Conservation (phyloP, 2,797 vertebrate species). For the Sebastes hubbsi region DNA sequence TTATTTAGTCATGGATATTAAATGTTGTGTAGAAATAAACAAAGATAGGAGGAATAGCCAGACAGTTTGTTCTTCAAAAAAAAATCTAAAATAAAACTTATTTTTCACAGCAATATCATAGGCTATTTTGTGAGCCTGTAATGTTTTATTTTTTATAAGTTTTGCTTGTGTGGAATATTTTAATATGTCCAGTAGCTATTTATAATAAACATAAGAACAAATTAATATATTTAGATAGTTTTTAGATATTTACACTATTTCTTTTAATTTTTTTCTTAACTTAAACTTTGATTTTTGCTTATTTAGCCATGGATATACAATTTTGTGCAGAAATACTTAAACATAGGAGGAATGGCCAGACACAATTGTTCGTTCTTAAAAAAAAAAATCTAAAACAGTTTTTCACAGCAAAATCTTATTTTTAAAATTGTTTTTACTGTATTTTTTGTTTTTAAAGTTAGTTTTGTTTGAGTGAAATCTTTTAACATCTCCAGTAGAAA, state of each 20-base stretch:
- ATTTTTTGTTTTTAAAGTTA: not conserved
- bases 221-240: not conserved
- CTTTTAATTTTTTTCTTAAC: too few relatives aligned
- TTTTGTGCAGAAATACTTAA: too few relatives aligned
- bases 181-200: not conserved
- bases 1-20: not conserved
- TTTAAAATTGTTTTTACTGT: too few relatives aligned
- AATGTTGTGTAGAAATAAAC: not conserved
- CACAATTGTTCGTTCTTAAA: not conserved
- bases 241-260: conserved; percentile 88
- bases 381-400: not conserved
- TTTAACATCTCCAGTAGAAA: not conserved
- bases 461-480: not conserved
- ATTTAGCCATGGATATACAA: not conserved
- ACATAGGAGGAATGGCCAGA: not conserved
- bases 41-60: not conserved
- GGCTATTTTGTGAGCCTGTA: not conserved
- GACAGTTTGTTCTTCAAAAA: too few relatives aligned
- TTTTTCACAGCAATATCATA: not conserved
- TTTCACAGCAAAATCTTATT: too few relatives aligned
- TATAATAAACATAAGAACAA: not conserved
- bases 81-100: not conserved
- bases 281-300: not conserved
- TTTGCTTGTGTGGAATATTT: not conserved
- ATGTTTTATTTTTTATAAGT: not conserved